Base-by-base conservation (phyloP, 2,888 invertebrate genomes). In the Drosophila trichaetosa region DNA sequence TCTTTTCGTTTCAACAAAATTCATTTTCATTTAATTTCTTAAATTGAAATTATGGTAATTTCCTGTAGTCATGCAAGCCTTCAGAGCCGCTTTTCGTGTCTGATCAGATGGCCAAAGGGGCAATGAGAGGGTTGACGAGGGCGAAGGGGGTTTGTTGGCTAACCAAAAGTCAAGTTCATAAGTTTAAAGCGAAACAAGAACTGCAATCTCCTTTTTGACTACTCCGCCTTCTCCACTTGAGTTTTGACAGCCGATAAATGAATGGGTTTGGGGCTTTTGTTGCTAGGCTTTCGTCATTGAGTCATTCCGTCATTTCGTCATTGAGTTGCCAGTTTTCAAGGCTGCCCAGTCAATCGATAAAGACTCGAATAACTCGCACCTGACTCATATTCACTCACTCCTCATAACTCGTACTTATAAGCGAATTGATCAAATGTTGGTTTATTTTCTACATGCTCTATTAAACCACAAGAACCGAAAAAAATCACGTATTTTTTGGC, bases 1-100 rank as follows among this genome's bases (percentile, higher is more conserved):
- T 69, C 76, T 72, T 80, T 86, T 71, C 69, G 69, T 76, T 75
- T 69, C 53, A 62, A 67, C 72, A 71, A 76, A 88, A 88, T 82
- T 87, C 78, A 80, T 90, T 83, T 82, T 87, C 79, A 80, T 90
- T 83, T 88, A 90, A 88, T 91, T 86, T 88, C 88, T 90, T 86
- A 90, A 91, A 91, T 89, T 90, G 91, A 90, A 90, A 83, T 91
- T 89, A 91, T 91, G 90, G 89, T 91, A 90, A 89, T 91, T 83
- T 90, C 83, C 86, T 77, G 76, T 68, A 88, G 91, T 86, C 89
- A 89, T 90, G 89, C 91, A 79, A 91, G 63, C 86, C 83, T 70
- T 87, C 68, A 73, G 79, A 72, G 72, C 67, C 79, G 52, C 68
- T 68, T 73, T 74, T 89, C 90, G 88, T 90, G 86, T 74, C 64